Evolutionary conservation across 2,888 invertebrate species (phyloP), one percentile per base, ranked within the genome.

Genomic region (Eilema depressum): DNA sequence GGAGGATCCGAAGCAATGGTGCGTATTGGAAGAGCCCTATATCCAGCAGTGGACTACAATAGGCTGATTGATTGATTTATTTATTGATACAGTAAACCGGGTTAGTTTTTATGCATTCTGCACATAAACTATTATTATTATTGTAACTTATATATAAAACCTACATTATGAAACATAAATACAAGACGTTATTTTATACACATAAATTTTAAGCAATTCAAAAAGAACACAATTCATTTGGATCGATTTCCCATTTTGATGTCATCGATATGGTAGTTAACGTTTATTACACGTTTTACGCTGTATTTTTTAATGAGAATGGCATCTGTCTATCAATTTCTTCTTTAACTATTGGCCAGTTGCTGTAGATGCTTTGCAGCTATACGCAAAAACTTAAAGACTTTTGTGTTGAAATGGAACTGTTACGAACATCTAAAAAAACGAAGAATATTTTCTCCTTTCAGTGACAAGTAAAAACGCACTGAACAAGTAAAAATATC

Each of bases 351-450:
- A 14, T 23, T 41, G 30, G 47, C 25, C 53, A 61, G 63, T 71
- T 67, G 67, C n/a, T 53, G 25, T 14, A 33, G 28, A 57, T 26
- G 33, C 14, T 33, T 63, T 60, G 59, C 53, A 12, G 17, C 59
- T n/a, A 47, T 60, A 60, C 60, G 47, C 64, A 71, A 71, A 71
- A 71, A 71, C 64, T 37, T n/a, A 41, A 7, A 37, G 25, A 57
- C 41, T 67, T 66, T 66, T 67, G 59, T 64, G 20, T 41, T 26
- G 4, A 53, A 53, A 61, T 28, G 25, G 8, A 69, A 66, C 66
- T 56, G 56, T 69, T 59, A 37, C 28, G 17, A 26, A 1, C 28
- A 23, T 28, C n/a, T 23, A 59, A 63, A 71, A 64, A 59, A 2
- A 0, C 20, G 23, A 4, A 60, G 3, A 57, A 37, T 5, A 37